Evolutionary conservation across 2,888 invertebrate species (phyloP), one percentile per base, ranked within the genome.

Genomic region (Tachina lurida): DNA sequence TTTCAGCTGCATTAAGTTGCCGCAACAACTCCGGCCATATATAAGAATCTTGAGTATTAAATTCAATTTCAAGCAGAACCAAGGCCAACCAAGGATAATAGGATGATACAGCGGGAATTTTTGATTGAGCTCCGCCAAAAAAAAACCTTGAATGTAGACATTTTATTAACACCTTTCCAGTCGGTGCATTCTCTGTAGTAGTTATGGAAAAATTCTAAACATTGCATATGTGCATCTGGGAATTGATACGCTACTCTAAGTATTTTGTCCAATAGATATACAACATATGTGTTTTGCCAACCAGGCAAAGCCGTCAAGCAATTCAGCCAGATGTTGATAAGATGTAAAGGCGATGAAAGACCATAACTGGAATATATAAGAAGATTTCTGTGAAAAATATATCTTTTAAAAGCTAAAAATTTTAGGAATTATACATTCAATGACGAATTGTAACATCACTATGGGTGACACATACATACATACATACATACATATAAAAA

Each of bases 311-410:
- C 94, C 10, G 95, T 94, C 17, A 97, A 92, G n/a, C 95, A 93
- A 89, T 95, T 94, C 4, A 96, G 92, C 97, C 97, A 97, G 70
- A 96, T 92, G 77, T 94, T 93, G 0, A 95, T 94, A 12, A 96
- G 92, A 81, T 93, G 93, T 73, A 94, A 92, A 0, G 95, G 94
- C 47, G 94, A 94, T 17, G 93, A 88, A 9, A 94, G 90, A 63
- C 93, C 93, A 89, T 93, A 94, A 84, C 94, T 94, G 65, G 4
- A 88, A 86, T 8, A 31, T 31, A 31, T 31, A 7, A n/a, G n/a
- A n/a, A 31, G 31, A 31, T 31, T 31, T 31, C 4, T 4, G 31
- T 31, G 0, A 3, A 31, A 31, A 31, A 31, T 31, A 31, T 31
- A 31, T 31, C 2, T 3, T 31, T 31, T 31, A 0, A 31, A 4